phyloP scores from a whole-genome alignment of 1,140 invertebrate genomes.

The Camponotus floridanus region DNA sequence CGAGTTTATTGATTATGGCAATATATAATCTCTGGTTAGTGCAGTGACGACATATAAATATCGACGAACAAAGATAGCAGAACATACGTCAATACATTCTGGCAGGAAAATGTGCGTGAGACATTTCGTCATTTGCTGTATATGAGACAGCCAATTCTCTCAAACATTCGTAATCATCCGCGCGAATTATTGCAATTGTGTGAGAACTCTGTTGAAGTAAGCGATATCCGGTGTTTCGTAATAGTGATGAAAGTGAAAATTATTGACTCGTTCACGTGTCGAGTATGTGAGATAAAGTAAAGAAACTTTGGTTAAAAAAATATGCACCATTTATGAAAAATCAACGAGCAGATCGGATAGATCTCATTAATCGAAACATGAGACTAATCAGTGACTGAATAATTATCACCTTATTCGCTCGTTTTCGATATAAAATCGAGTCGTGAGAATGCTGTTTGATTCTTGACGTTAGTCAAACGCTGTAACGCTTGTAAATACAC shows the following conservation, averaged over 20 bases:
- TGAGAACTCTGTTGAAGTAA: background rate
- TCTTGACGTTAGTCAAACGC: slow-evolving; percentile 69
- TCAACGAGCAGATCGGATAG: background rate
- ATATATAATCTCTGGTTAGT: slow-evolving; percentile 23
- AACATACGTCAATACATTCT: background rate
- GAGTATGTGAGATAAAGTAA: background rate
- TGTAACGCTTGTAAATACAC: slow-evolving; percentile 84
- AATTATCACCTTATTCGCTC: background rate
- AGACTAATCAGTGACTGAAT: slow-evolving; percentile 5
- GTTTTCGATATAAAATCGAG: slow-evolving; percentile 25
- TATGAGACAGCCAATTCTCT: background rate
- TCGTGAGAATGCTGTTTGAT: slow-evolving; percentile 23
- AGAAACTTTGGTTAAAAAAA: background rate
- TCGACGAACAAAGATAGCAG: background rate
- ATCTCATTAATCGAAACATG: slow-evolving; percentile 31
- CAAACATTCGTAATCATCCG: background rate
- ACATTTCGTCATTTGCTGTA: background rate
- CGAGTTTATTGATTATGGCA: background rate
- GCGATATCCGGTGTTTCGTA: slow-evolving; percentile 18
- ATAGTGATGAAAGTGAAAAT: slow-evolving; percentile 31
- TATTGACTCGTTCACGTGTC: background rate
- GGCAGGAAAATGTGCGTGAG: background rate
- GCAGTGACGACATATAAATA: slow-evolving; percentile 13
- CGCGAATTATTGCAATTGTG: background rate
- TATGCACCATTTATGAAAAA: slow-evolving; percentile 1